phyloP scores from a whole-genome alignment of 2,113 vertebrate species.

The Montifringilla adamsi region DNA sequence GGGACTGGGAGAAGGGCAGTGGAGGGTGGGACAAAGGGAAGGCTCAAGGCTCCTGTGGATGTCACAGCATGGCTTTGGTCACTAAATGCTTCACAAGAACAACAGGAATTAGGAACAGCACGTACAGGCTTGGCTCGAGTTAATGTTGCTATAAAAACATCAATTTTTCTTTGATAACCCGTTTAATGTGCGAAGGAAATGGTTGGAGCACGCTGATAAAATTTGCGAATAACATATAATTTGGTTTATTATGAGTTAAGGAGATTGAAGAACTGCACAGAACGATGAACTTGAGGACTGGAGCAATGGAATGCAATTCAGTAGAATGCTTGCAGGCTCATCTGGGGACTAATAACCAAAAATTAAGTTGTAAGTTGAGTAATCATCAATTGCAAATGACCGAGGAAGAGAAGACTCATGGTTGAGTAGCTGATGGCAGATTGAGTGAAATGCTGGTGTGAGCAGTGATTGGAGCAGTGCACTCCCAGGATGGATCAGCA shows the following conservation, averaged over 20 bases:
- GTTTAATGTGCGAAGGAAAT: neutral
- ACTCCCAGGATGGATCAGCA: neutral
- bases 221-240: neutral
- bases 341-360: slow-evolving; percentile 40
- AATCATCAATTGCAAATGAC: slow-evolving; percentile 42
- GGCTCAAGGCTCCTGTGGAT: neutral
- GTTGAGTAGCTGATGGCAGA: neutral
- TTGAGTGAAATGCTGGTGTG: neutral
- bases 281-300: slow-evolving; percentile 19
- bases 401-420: neutral
- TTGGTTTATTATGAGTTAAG: slow-evolving; percentile 18
- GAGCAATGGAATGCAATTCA: neutral
- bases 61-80: neutral
- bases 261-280: neutral
- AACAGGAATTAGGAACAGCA: neutral
- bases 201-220: neutral
- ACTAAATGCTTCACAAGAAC: neutral
- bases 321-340: neutral
- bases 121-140: neutral
- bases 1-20: neutral
- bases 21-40: neutral
- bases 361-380: slow-evolving; percentile 52
- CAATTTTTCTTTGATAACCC: neutral
- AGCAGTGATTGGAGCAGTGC: neutral
- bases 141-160: slow-evolving; percentile 33